Conservation (phyloP, 2,888 invertebrate species). For the Helicoverpa assulta region DNA sequence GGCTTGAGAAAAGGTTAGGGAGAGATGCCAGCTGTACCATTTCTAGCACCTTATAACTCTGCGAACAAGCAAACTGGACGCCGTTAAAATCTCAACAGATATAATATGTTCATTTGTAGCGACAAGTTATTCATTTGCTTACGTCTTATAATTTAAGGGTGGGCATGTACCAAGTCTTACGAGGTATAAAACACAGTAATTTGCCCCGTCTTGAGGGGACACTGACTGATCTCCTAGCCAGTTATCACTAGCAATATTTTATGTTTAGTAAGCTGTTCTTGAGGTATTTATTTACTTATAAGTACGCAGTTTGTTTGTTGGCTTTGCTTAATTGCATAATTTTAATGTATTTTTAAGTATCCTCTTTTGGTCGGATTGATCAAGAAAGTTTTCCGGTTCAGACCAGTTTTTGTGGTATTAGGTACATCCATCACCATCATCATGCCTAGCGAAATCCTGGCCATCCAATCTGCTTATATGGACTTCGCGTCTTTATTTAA, state of each 20-base stretch:
- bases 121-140: slow-evolving; percentile 61
- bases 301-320: background rate
- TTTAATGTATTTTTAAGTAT: too few species aligned
- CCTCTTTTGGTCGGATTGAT: too few species aligned
- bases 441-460: too few species aligned
- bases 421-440: too few species aligned
- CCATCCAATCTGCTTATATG: too few species aligned
- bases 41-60: slow-evolving; percentile 37
- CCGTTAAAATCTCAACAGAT: slow-evolving; percentile 52
- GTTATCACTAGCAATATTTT: slow-evolving; percentile 53
- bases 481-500: too few species aligned
- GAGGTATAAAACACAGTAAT: slow-evolving; percentile 50
- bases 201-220: slow-evolving; percentile 40
- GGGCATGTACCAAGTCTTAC: slow-evolving; percentile 20
- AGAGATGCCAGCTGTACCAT: background rate
- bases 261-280: slow-evolving; percentile 23
- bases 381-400: too few species aligned
- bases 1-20: too few species aligned
- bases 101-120: slow-evolving; percentile 54
- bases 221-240: slow-evolving; percentile 38
- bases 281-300: slow-evolving; percentile 29
- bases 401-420: too few species aligned
- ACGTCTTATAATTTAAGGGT: slow-evolving; percentile 44
- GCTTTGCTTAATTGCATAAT: too few species aligned
- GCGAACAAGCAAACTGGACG: slow-evolving; percentile 17